A percentile compares a stretch with the other conserved stretches of the same genome.
phyloP scores from a whole-genome alignment of 1,140 invertebrate species.

The Anoplolepis gracilipes region DNA sequence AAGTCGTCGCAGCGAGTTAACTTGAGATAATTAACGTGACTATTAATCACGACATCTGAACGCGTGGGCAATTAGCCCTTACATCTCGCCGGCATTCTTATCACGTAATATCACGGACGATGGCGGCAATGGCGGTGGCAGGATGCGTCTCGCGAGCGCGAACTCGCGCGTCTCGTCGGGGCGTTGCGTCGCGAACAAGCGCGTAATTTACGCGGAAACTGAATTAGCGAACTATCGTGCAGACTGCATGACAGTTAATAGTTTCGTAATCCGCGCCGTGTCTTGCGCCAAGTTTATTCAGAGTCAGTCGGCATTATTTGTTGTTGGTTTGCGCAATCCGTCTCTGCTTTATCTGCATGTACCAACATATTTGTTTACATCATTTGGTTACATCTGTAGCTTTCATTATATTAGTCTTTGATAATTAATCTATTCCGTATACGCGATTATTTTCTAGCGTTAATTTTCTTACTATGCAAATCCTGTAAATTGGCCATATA shows the following conservation, averaged over 20 bases:
- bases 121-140: not conserved
- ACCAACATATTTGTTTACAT: not conserved
- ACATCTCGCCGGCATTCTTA: conserved; percentile 54
- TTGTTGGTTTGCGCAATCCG: not conserved
- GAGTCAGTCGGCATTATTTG: not conserved
- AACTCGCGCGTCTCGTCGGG: not conserved
- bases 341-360: not conserved
- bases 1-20: conserved; percentile 57
- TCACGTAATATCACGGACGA: conserved; percentile 49
- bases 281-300: conserved; percentile 36
- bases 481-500: not conserved
- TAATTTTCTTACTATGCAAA: not conserved
- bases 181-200: conserved; percentile 48
- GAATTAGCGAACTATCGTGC: conserved; percentile 55
- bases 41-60: conserved; percentile 69
- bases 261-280: conserved; percentile 42
- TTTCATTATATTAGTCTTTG: not conserved
- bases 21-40: conserved; percentile 63
- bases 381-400: not conserved
- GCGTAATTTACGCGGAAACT: conserved; percentile 59
- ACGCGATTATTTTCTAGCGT: not conserved
- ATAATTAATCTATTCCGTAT: not conserved
- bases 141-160: not conserved
- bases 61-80: conserved; percentile 56
- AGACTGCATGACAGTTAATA: conserved; percentile 50